phyloP scores from a whole-genome alignment of 2,113 vertebrate genomes.

The Elaphurus davidianus region DNA sequence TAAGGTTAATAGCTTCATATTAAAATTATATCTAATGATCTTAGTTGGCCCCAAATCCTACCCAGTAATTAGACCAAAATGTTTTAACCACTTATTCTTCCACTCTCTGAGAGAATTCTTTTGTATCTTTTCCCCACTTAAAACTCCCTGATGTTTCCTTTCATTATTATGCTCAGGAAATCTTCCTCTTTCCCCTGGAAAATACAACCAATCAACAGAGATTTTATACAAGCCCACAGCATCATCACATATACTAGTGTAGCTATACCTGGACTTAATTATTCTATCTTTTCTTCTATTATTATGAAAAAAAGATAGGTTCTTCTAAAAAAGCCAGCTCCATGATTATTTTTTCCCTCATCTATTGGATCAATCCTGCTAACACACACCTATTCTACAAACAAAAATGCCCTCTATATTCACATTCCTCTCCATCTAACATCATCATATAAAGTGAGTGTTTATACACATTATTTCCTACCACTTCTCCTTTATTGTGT shows the following conservation, averaged over 20 bases:
- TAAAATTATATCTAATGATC: not conserved
- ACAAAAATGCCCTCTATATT: not conserved
- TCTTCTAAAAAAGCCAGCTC: not conserved
- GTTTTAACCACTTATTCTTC: not conserved
- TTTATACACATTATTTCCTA: not conserved
- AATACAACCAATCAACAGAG: not conserved
- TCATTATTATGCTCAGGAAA: not conserved
- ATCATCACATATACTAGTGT: not conserved
- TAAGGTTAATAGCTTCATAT: not conserved
- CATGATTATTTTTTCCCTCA: not conserved
- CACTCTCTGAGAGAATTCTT: not conserved
- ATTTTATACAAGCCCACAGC: not conserved
- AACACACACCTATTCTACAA: not conserved
- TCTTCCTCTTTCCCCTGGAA: not conserved
- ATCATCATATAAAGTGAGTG: not conserved
- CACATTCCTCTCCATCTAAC: not conserved
- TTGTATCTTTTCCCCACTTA: not conserved
- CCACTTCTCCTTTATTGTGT: not conserved
- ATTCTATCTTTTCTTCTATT: not conserved
- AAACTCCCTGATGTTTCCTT: not conserved
- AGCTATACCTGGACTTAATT: not conserved
- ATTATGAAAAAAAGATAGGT: not conserved
- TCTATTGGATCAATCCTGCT: not conserved
- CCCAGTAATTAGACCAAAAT: not conserved
- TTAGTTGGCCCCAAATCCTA: not conserved